Evolutionary conservation across 64 coral and sea anemone species (phyloP), one percentile per base, ranked within the genome.

Genomic region (Montipora foliosa): DNA sequence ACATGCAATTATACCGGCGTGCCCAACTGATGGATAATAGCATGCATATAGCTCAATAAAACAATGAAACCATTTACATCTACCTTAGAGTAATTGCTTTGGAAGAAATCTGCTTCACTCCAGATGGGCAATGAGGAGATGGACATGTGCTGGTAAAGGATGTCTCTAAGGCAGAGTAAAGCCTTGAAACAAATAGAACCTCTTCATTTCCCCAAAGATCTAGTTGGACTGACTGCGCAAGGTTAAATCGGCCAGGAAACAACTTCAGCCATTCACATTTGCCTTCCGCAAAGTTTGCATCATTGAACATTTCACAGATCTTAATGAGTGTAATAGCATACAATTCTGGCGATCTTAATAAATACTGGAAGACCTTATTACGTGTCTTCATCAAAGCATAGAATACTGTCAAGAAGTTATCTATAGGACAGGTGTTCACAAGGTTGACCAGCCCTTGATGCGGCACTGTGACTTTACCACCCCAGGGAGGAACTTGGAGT

Each of bases 381-480:
- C 29, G 48, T 7, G 20, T 81, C 21, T 70, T 88, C 61, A 87
- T 45, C 44, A 93, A 67, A 21, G 62, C 60, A 74, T 93, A 88
- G 49, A 88, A 81, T 57, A 88, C 82, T 15, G 77, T 81, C 49
- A 93, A 70, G 16, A 93, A 93, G 44, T 93, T 93, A 81, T 93
- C 84, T 69, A 74, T 88, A 70, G 46, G 85, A 75, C 85, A 88
- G n/a, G 92, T 93, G 84, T 93, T 93, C 8, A 81, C 37, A 45
- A 88, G 17, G 59, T 49, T 74, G 1, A 71, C 64, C 10, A 47
- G 22, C 10, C 82, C 85, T 74, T 88, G 77, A 67, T 45, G 44
- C 19, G 83, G 75, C 58, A 93, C 11, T 24, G 0, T 70, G 14
- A 88, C 61, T 74, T 58, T 79, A 24, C 76, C 92, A 80, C 83